Base-by-base conservation (phyloP, 2,888 invertebrate species). In the Portevinia maculata region DNA sequence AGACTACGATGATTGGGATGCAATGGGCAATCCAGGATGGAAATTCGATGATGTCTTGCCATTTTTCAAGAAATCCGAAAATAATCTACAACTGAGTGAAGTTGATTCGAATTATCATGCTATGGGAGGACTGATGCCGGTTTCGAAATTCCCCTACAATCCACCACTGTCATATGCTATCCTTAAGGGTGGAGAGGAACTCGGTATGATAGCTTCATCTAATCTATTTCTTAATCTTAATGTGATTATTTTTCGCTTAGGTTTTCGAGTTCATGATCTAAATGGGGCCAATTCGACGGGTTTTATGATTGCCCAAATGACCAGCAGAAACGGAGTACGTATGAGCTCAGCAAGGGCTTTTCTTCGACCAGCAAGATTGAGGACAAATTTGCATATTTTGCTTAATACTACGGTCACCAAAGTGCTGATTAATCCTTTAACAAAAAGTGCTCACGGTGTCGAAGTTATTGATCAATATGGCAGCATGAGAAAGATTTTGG, bases 1-100 rank as follows among this genome's bases (percentile, higher is more conserved):
- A 79, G 98, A 98, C 91, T 98, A 94, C 90, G 96, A 98, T 88
- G 92, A 93, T 79, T 98, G 98, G 98, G 96, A 95, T 0, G 93
- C 93, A 0, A 92, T 94, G 76, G 98, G 98, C 7, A 97, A 96
- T 89, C 93, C 94, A 9, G 97, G 97, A 57, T 98, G 98, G 98
- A 93, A 94, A 28, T 98, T 95, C 91, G 94, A 96, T 52, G 96
- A 98, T 44, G 96, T 98, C 3, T 92, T 98, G 79, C 98, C 98
- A 0, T 98, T 95, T 91, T 98, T 98, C 91, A 92, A 95, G 81
- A 96, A 96, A 89, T 96, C 96, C 0, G 97, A 97, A 87, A 95
- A 97, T 90, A 97, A 96, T 90, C 93, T 93, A 86, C 92, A 93
- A 85, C 88, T 94, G 7, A 93, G 94, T 85, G 92, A 92, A 32